A percentile compares a stretch with the other conserved stretches of the same genome.
Evolutionary conservation across 2,888 invertebrate species (phyloP).

Genomic region (Pristionchus maxplancki): DNA sequence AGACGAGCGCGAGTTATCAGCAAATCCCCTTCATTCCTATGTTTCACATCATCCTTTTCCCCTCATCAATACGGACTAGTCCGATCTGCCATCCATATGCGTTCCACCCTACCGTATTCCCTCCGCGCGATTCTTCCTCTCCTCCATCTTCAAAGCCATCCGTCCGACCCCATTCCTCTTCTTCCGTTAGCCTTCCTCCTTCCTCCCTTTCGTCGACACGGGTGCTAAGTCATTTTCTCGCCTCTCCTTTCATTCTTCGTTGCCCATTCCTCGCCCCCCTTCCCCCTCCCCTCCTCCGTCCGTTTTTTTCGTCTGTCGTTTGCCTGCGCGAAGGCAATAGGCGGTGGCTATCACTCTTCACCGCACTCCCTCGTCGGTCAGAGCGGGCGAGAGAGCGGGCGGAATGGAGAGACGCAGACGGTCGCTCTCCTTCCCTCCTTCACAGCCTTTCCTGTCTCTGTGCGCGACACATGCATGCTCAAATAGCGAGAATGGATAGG

Average conservation of each 20-base stretch:
- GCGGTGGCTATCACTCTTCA: neutral
- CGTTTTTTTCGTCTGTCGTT: slow-evolving; percentile 21
- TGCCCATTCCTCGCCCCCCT: neutral
- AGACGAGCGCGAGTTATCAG: too few species aligned
- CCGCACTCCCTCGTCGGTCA: neutral
- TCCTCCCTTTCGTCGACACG: neutral
- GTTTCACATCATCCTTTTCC: too few species aligned
- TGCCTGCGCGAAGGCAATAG: neutral
- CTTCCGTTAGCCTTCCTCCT: neutral
- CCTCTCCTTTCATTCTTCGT: slow-evolving; percentile 13
- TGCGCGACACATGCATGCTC: slow-evolving; percentile 38
- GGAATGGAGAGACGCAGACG: neutral
- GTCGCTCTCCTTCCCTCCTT: neutral
- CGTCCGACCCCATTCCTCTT: slow-evolving; percentile 20
- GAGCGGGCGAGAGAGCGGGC: neutral
- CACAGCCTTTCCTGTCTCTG: neutral
- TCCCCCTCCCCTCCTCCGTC: neutral
- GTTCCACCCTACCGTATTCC: neutral
- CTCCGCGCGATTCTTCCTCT: too few species aligned
- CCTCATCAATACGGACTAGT: too few species aligned
- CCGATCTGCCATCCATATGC: too few species aligned
- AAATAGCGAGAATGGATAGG: slow-evolving; percentile 44
- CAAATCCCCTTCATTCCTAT: too few species aligned
- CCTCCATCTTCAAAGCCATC: neutral
- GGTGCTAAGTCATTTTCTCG: slow-evolving; percentile 46